phyloP scores from a whole-genome alignment of 2,113 vertebrate species.

The Picathartes gymnocephalus region DNA sequence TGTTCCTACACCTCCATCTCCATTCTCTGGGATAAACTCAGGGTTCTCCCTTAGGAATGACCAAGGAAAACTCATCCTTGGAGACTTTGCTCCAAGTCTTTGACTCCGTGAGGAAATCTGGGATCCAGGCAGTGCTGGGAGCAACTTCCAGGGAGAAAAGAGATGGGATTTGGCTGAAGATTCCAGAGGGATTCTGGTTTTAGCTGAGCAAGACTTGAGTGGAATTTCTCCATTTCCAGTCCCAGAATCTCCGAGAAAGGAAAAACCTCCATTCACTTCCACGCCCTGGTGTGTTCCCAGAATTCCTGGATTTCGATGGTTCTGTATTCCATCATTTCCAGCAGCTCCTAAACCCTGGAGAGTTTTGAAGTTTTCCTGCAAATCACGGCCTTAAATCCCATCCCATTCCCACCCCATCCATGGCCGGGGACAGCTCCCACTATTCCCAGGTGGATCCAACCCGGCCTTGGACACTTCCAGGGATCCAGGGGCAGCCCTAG shows the following conservation, averaged over 20 bases:
- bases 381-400: neutral
- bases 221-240: neutral
- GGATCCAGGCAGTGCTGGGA: neutral
- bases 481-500: neutral
- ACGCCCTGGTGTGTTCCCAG: rapidly evolving
- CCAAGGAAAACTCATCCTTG: neutral
- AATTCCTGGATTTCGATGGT: neutral
- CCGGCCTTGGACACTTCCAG: rapidly evolving
- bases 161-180: neutral
- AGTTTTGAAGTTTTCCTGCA: neutral
- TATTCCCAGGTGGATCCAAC: neutral
- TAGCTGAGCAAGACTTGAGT: neutral
- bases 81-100: neutral
- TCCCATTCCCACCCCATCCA: neutral
- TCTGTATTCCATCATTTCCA: neutral
- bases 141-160: neutral
- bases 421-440: rapidly evolving
- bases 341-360: neutral
- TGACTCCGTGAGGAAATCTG: neutral
- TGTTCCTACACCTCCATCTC: too few relatives aligned
- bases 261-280: neutral
- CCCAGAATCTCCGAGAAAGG: neutral
- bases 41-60: neutral
- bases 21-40: neutral
- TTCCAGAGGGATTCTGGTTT: neutral